Base-by-base conservation (phyloP, 2,113 vertebrate species). In the Actenoides hombroni region DNA sequence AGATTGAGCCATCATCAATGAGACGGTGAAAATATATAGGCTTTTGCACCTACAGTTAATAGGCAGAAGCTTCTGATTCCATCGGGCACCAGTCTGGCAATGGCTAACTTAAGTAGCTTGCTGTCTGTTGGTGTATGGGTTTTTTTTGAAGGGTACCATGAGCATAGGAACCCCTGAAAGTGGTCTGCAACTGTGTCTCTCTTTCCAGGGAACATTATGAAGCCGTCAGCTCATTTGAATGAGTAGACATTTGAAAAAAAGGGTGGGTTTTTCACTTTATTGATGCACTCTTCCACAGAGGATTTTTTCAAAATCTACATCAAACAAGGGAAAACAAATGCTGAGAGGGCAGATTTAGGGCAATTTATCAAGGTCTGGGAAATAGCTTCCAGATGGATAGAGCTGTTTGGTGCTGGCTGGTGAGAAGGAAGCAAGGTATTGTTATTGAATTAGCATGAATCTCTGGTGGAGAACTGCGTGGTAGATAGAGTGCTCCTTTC, bases 251-350 rank as follows among this genome's bases (percentile, higher is more conserved):
- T 89, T 84, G 67, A 89, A 59, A 85, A 85, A 96, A 49, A 75
- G 63, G 35, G 88, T 78, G 86, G 53, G 20, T 89, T 95, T 95
- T 92, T 68, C 75, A 78, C 90, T 96, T 90, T 83, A 90, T 80
- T 97, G 94, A 95, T 93, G 76, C 68, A 90, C 90, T 97, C 91
- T 81, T 96, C 91, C 88, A 95, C 90, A 83, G 25, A 94, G 87
- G 83, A 93, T 96, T 98, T 96, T 96, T 96, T 95, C 10, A 61
- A 95, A 90, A 92, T 90, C 90, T 95, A 97, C 97, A 98, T 97
- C 97, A 98, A 98, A 98, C 92, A 95, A 98, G 97, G 81, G 95
- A 98, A 97, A 97, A 97, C 96, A 98, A 97, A 97, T 95, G 95
- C 96, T 97, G 92, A 97, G 90, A 97, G 96, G 92, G 93, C 88